Percentiles rank a stretch among this genome's conserved stretches.
Conservation (phyloP, 1,140 invertebrate genomes). For the Drosophila watanabei region DNA sequence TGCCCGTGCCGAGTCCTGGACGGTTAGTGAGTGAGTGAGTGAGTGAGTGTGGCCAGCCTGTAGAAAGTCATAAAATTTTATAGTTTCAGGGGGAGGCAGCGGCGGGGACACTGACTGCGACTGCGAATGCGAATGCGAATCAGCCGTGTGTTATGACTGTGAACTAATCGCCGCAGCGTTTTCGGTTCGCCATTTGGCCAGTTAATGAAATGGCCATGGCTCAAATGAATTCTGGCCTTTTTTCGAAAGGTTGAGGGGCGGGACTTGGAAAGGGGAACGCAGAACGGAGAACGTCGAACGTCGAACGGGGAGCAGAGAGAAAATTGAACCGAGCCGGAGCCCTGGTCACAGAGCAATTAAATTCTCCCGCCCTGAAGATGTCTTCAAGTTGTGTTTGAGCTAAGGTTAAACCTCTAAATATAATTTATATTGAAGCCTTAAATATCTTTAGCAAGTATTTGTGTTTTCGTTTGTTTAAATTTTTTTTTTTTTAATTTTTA, state of each 20-base stretch:
- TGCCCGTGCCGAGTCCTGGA: slow-evolving; percentile 25
- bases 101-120: background rate
- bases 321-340: slow-evolving; percentile 15
- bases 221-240: slow-evolving; percentile 35
- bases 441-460: background rate
- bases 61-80: slow-evolving; percentile 83
- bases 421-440: background rate
- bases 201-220: slow-evolving; percentile 76
- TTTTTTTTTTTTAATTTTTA: background rate
- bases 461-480: background rate
- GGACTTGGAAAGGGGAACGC: background rate
- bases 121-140: slow-evolving; percentile 19
- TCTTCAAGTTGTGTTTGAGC: slow-evolving; percentile 24
- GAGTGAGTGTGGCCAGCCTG: slow-evolving; percentile 33
- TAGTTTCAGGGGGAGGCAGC: slow-evolving; percentile 59
- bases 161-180: slow-evolving; percentile 80
- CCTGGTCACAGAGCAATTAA: slow-evolving; percentile 61
- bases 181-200: slow-evolving; percentile 63
- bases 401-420: background rate
- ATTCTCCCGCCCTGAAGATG: slow-evolving; percentile 32
- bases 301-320: background rate
- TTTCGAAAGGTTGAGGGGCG: background rate
- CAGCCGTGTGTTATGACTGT: slow-evolving; percentile 76
- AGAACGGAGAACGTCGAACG: too few species aligned
- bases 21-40: slow-evolving; percentile 23